These are phyloP conservation scores for Glyphotaelius pellucidus DNA, from an alignment of 2,888 invertebrate genomes.

Conservation along the genomic window DNA sequence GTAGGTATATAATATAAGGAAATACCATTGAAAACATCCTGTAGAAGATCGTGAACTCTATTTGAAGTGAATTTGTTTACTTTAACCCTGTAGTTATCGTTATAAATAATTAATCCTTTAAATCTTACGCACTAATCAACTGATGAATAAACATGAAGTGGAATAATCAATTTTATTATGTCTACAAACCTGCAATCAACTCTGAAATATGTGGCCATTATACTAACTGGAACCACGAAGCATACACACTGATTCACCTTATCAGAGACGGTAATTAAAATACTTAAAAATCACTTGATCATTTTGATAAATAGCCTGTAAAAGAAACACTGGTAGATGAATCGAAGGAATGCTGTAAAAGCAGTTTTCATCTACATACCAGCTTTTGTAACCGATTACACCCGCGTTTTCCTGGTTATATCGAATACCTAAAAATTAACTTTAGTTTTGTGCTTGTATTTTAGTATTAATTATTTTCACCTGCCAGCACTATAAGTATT, in stretches of 20 bases:
- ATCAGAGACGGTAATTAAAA: background rate
- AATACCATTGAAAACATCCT: background rate
- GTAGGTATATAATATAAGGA: too few species aligned
- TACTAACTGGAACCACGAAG: background rate
- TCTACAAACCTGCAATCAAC: background rate
- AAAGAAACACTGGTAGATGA: background rate
- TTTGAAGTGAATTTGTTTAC: background rate
- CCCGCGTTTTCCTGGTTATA: background rate
- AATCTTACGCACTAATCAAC: background rate
- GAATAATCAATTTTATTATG: background rate
- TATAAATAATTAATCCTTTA: constrained; percentile 2
- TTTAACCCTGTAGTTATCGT: background rate
- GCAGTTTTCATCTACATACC: background rate
- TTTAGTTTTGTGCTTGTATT: too few species aligned
- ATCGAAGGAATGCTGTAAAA: background rate
- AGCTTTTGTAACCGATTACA: background rate
- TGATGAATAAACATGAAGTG: background rate
- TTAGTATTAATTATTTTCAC: too few species aligned
- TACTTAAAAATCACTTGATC: background rate
- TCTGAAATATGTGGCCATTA: constrained; percentile 2
- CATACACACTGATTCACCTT: background rate
- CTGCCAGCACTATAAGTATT: too few species aligned
- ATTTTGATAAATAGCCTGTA: background rate
- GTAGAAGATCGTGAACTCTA: background rate
- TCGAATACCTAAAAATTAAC: too few species aligned